These are phyloP conservation scores for Drosophila mulleri DNA, from an alignment of 2,888 invertebrate genomes.

Conservation along the genomic window DNA sequence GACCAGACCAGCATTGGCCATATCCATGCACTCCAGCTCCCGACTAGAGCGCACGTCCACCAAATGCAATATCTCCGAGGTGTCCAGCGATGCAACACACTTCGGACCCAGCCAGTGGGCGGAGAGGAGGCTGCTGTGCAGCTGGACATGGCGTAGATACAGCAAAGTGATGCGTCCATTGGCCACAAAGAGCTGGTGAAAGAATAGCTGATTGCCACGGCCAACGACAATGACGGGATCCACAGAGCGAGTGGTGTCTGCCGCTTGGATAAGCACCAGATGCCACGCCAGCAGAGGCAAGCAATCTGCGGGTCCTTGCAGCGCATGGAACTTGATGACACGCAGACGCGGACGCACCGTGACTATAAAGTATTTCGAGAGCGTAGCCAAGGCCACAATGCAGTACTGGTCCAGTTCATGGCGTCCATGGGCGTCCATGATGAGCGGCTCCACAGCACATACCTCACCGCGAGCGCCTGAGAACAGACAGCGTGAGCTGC, in stretches of 20 bases:
- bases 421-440: slow-evolving; percentile 84
- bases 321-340: slow-evolving; percentile 91
- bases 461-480: slow-evolving; percentile 99
- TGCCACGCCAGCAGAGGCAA: slow-evolving; percentile 97
- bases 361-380: slow-evolving; percentile 93
- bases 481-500: slow-evolving; percentile 96
- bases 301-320: slow-evolving; percentile 91
- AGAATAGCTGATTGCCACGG: slow-evolving; percentile 92
- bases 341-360: slow-evolving; percentile 91
- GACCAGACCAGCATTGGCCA: slow-evolving; percentile 92
- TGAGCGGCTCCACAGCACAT: slow-evolving; percentile 90
- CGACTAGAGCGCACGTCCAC: slow-evolving; percentile 95
- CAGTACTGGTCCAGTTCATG: slow-evolving; percentile 91
- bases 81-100: slow-evolving; percentile 94
- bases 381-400: slow-evolving; percentile 96
- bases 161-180: slow-evolving; percentile 87
- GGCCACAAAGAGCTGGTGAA: slow-evolving; percentile 89
- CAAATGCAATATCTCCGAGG: slow-evolving; percentile 92
- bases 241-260: slow-evolving; percentile 88
- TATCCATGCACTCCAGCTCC: slow-evolving; percentile 93
- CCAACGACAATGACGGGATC: slow-evolving; percentile 96
- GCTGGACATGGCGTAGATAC: slow-evolving; percentile 89
- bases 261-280: slow-evolving; percentile 92
- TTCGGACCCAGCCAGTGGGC: slow-evolving; percentile 93
- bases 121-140: slow-evolving; percentile 90